Evolutionary conservation across 2,888 invertebrate species (phyloP).

Genomic region (Blastobasis lacticolella): DNA sequence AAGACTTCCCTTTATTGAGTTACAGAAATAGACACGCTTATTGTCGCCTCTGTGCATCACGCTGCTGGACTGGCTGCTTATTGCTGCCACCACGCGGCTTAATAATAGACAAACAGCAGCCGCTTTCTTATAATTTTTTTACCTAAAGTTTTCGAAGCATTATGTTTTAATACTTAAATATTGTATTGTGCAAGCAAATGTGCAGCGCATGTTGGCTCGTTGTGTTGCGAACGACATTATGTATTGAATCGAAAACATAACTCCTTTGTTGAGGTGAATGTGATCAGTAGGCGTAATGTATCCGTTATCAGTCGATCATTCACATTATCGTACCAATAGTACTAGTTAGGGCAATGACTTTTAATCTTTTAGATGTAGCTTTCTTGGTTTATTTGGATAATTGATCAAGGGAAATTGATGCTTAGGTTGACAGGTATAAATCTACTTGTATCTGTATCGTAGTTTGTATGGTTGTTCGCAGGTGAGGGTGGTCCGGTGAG

Average conservation of each 20-base stretch:
- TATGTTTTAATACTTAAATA: too few relatives aligned
- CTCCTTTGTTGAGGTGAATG: not conserved
- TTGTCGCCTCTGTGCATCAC: slow-evolving; percentile 23
- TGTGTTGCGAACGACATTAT: too few relatives aligned
- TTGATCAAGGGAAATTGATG: not conserved
- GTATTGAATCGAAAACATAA: too few relatives aligned
- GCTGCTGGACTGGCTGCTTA: not conserved
- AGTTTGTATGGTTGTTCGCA: slow-evolving; percentile 13
- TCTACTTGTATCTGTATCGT: too few relatives aligned
- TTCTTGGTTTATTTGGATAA: slow-evolving; percentile 10
- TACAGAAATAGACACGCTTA: slow-evolving; percentile 47
- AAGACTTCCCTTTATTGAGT: slow-evolving; percentile 67
- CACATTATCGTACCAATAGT: slow-evolving; percentile 22
- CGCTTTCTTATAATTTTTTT: too few relatives aligned
- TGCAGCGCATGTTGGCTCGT: too few relatives aligned
- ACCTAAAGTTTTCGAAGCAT: too few relatives aligned
- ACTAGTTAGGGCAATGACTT: slow-evolving; percentile 35
- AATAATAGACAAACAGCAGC: too few relatives aligned
- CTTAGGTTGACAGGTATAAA: too few relatives aligned
- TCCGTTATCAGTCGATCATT: slow-evolving; percentile 29
- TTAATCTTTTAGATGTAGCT: slow-evolving; percentile 21
- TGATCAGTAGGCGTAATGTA: slow-evolving; percentile 1
- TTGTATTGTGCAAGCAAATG: too few relatives aligned
- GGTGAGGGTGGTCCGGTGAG: slow-evolving; percentile 54
- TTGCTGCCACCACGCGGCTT: not conserved